Conservation (phyloP, 2,113 vertebrate genomes). For the Vulpes ferrilata region DNA sequence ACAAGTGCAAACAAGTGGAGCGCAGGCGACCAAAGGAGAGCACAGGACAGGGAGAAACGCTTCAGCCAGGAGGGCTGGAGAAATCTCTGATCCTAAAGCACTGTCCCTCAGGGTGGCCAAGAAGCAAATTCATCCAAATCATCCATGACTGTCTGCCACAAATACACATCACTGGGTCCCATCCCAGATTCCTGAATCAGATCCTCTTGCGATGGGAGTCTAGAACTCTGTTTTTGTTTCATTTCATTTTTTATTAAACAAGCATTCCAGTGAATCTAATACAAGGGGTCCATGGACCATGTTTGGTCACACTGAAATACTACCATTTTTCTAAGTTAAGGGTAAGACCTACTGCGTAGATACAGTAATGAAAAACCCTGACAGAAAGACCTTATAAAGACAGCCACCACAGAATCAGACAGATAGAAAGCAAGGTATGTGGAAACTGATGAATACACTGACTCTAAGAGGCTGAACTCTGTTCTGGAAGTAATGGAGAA, state of each 20-base stretch:
- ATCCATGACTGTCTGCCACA: background rate
- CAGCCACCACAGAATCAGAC: background rate
- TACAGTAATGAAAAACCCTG: background rate
- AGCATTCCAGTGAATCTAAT: background rate
- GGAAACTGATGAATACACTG: background rate
- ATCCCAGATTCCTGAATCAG: background rate
- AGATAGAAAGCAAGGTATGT: background rate
- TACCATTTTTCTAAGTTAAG: background rate
- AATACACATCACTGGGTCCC: background rate
- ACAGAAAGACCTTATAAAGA: background rate
- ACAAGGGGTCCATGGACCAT: background rate
- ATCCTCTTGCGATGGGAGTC: background rate
- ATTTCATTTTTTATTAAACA: background rate
- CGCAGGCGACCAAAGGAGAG: background rate
- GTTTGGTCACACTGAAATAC: background rate
- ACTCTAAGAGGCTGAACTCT: background rate
- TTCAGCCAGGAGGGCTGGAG: background rate
- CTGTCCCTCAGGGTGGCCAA: too few species aligned
- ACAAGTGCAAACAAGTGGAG: background rate
- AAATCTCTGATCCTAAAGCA: background rate
- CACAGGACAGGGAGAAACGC: background rate
- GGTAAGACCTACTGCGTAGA: background rate
- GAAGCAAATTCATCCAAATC: background rate
- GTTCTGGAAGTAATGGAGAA: background rate
- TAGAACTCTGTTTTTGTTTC: background rate